A percentile compares a stretch with the other conserved stretches of the same genome.
phyloP scores from a whole-genome alignment of 2,888 invertebrate species.

The Eupelmus urozonus region DNA sequence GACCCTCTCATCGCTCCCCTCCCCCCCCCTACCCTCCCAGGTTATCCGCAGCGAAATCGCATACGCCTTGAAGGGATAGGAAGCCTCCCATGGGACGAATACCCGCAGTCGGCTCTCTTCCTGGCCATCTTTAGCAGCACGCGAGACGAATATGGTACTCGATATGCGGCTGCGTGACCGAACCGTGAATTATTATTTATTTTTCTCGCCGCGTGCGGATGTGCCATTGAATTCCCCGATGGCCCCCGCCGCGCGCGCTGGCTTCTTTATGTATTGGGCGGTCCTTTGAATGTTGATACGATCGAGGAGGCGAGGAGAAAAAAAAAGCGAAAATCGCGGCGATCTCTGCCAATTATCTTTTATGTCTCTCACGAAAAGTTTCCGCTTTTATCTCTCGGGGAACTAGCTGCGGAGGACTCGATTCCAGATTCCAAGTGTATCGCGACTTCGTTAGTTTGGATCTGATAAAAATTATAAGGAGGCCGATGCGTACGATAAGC shows the following conservation, averaged over 20 bases:
- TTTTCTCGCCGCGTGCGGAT: not conserved
- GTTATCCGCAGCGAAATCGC: slow-evolving; percentile 42
- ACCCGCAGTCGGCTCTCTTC: slow-evolving; percentile 6
- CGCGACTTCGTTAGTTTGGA: not conserved
- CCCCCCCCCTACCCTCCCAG: slow-evolving; percentile 13
- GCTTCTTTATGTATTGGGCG: slow-evolving; percentile 16
- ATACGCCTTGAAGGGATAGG: not conserved
- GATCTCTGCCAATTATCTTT: slow-evolving; percentile 39
- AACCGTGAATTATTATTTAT: slow-evolving; percentile 35
- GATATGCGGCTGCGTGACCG: not conserved
- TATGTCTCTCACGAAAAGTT: not conserved
- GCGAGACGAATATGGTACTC: not conserved
- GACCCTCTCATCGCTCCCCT: not conserved
- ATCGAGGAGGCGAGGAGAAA: not conserved
- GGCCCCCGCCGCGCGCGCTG: not conserved
- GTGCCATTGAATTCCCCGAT: not conserved
- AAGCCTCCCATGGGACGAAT: slow-evolving; percentile 38
- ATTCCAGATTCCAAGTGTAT: not conserved
- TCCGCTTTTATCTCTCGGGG: not conserved
- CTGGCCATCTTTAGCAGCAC: too few relatives aligned
- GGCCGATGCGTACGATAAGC: too few relatives aligned
- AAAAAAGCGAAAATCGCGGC: not conserved
- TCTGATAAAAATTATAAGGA: not conserved
- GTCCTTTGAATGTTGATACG: slow-evolving; percentile 5
- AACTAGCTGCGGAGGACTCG: not conserved